Base-by-base conservation (phyloP, 2,113 vertebrate species). In the Protobothrops mucrosquamatus region DNA sequence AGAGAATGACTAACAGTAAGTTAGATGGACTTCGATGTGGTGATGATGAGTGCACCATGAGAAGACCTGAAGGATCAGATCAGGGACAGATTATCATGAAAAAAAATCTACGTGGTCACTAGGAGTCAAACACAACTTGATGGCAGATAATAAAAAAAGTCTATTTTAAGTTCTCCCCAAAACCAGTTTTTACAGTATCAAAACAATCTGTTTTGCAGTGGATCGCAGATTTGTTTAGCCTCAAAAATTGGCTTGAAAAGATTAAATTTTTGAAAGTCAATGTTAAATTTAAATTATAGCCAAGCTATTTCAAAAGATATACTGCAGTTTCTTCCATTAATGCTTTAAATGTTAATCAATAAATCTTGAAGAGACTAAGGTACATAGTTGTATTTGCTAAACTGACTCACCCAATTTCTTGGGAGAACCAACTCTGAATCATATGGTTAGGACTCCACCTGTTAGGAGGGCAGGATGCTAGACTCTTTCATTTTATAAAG, bases 341-440 rank as follows among this genome's bases (percentile, higher is more conserved):
- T 34, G 48, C 51, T 4, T 57, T 34, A 20, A 14, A 85, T 22
- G 57, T 57, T 81, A 90, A 39, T 20, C 23, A 74, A 34, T 29
- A 92, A 85, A 59, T 46, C 9, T 18, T 55, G 51, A 57, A 92
- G 4, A n/a, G 59, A 88, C 11, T 88, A 14, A 61, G 52, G 59
- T 93, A 90, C 39, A n/a, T 90, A 89, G 8, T 39, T 2, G 29
- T 29, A n/a, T 86, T 89, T 90, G 46, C 23, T 61, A 43, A 48
- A 90, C 6, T 59, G 46, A 3, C 69, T 46, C n/a, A 90, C 4
- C 56, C 4, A 2, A 18, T 64, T 90, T 86, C 93, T 94, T 61
- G 95, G 94, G 92, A 91, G 85, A 14, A 89, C 64, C 91, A 86
- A 11, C 52, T 0, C 0, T 93, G 74, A 54, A 48, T 93, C 88